These are phyloP conservation scores for Corythaixoides concolor DNA, from an alignment of 2,113 vertebrate genomes.

Conservation along the genomic window DNA sequence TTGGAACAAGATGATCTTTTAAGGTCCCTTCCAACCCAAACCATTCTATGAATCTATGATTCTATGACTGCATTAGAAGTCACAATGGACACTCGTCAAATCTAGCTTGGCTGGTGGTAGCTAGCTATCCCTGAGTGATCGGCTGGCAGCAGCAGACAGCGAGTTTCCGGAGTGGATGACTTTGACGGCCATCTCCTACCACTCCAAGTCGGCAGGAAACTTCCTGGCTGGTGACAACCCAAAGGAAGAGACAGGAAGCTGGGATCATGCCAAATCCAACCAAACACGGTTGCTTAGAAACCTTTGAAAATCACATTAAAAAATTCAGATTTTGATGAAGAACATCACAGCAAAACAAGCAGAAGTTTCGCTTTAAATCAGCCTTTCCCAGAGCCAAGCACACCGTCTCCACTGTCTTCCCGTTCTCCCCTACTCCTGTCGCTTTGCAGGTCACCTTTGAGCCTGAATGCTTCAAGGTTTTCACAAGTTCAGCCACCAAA, in stretches of 20 bases:
- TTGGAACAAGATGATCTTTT: too few species aligned
- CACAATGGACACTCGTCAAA: not conserved
- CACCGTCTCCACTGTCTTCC: rapidly evolving
- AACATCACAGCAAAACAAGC: not conserved
- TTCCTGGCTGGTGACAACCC: not conserved
- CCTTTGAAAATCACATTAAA: not conserved
- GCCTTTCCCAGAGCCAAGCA: not conserved
- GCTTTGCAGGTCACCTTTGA: not conserved
- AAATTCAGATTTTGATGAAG: not conserved
- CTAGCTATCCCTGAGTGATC: rapidly evolving
- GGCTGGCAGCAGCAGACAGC: not conserved
- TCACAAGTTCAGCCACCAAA: not conserved
- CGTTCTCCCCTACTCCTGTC: not conserved
- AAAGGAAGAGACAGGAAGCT: not conserved
- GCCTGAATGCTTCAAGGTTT: not conserved
- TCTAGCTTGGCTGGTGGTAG: not conserved
- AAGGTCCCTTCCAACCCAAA: too few species aligned
- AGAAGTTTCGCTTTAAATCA: not conserved
- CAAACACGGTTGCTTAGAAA: not conserved
- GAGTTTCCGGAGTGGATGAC: not conserved
- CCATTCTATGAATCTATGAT: too few species aligned
- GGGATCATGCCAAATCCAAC: not conserved
- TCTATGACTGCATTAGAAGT: not conserved
- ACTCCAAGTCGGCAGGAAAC: not conserved
- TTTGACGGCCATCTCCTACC: not conserved